phyloP scores from a whole-genome alignment of 2,888 invertebrate species.

The Plagiodera versicolora region DNA sequence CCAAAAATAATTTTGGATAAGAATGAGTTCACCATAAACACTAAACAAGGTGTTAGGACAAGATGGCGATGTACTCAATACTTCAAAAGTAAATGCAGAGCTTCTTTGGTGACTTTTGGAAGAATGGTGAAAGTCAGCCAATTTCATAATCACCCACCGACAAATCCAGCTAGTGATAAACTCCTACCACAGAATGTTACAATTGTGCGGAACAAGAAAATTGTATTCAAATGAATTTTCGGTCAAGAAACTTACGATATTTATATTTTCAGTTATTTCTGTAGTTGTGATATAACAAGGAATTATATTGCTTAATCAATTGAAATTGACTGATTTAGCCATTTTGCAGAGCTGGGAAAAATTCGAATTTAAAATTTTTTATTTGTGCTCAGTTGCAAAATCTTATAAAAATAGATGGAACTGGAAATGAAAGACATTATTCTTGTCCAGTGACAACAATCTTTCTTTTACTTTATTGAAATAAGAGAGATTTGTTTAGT shows the following conservation, averaged over 20 bases:
- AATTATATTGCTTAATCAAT: too few species aligned
- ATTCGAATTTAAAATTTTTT: too few species aligned
- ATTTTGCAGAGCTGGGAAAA: too few species aligned
- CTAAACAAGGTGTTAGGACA: slow-evolving; percentile 32
- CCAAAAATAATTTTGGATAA: slow-evolving; percentile 38
- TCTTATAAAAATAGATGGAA: too few species aligned
- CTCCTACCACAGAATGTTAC: slow-evolving; percentile 26
- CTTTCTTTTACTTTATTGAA: too few species aligned
- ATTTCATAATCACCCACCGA: slow-evolving; percentile 41
- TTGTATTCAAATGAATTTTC: background rate
- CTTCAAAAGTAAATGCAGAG: slow-evolving; percentile 41
- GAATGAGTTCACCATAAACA: slow-evolving; percentile 37
- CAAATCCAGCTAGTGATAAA: slow-evolving; percentile 27
- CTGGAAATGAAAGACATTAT: too few species aligned
- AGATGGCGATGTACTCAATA: slow-evolving; percentile 41
- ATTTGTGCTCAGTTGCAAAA: too few species aligned
- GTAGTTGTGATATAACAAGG: too few species aligned
- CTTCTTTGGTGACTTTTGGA: slow-evolving; percentile 38
- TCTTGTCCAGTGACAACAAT: too few species aligned
- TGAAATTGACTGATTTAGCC: too few species aligned
- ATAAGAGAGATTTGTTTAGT: too few species aligned
- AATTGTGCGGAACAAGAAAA: slow-evolving; percentile 16
- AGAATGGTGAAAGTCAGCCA: slow-evolving; percentile 37
- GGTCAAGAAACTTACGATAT: background rate
- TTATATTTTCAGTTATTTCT: background rate